Base-by-base conservation (phyloP, 2,888 invertebrate genomes). In the Rotaria socialis region DNA sequence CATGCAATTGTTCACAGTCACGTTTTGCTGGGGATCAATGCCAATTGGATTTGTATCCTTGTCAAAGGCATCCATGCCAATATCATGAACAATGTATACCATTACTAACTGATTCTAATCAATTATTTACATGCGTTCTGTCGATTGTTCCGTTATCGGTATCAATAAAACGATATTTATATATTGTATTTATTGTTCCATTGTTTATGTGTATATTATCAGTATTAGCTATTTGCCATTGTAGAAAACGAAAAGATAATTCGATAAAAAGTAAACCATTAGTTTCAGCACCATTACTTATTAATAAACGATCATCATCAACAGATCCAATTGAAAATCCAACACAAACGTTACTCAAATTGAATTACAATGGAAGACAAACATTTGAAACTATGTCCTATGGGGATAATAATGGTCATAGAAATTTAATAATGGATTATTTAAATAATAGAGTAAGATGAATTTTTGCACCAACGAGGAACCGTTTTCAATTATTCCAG, bases 1-100 rank as follows among this genome's bases (percentile, higher is more conserved):
- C n/a, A 47, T 80, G 80, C 24, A 80, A 43, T n/a, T 80, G 80
- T 80, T n/a, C n/a, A n/a, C 47, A 47, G 3, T 1, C 14, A 67
- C 80, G 80, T 47, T 80, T 80, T 80, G n/a, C 80, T 14, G 47
- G 47, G 47, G 24, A n/a, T 24, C 80, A 80, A 80, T 80, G 80
- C n/a, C 41, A 80, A 80, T 47, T 47, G 10, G 80, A 80, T 47
- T 47, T 80, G 47, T 47, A 47, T 47, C 80, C 80, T 2, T 80
- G 80, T 80, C 47, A 80, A 80, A 80, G 80, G 47, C 8, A 47
- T n/a, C 80, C 80, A 80, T 80, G 80, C 24, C 43, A n/a, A 47
- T 43, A 14, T 47, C 6, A 80, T n/a, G 47, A 80, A 80, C 24
- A 47, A 47, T 47, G 80, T 14, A 47, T 80, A n/a, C n/a, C 80